Percentiles rank a stretch among this genome's conserved stretches.
Evolutionary conservation across 2,113 vertebrate species (phyloP).

Genomic region (Onychostoma macrolepis): DNA sequence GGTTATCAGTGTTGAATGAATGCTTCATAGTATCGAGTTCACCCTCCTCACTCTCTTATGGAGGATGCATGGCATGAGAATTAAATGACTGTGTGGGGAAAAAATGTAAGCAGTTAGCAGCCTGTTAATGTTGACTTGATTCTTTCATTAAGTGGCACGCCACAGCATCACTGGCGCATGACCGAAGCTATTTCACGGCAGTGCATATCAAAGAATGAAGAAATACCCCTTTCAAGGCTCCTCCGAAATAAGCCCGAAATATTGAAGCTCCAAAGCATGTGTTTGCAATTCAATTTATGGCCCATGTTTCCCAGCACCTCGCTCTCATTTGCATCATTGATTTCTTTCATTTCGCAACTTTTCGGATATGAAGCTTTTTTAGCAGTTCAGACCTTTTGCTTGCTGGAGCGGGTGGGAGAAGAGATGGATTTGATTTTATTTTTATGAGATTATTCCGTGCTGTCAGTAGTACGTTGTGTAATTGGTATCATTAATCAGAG

Average conservation of each 20-base stretch:
- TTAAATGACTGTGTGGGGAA: neutral
- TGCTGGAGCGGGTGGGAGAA: slow-evolving; percentile 10
- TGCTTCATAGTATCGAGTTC: neutral
- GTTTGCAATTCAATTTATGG: slow-evolving; percentile 33
- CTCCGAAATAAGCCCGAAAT: slow-evolving; percentile 1
- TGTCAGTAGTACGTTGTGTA: slow-evolving; percentile 17
- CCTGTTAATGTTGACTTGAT: slow-evolving; percentile 35
- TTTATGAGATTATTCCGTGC: neutral
- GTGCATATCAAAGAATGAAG: slow-evolving; percentile 26
- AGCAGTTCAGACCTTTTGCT: slow-evolving; percentile 12
- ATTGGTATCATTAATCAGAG: slow-evolving; percentile 28
- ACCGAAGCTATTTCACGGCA: slow-evolving; percentile 34
- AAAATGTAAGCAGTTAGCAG: slow-evolving; percentile 24
- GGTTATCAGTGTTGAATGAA: slow-evolving; percentile 28
- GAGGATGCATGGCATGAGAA: neutral
- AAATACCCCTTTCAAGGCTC: neutral
- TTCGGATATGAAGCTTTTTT: slow-evolving; percentile 4
- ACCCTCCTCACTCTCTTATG: neutral
- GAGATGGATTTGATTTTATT: slow-evolving; percentile 20
- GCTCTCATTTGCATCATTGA: slow-evolving; percentile 21
- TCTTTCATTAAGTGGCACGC: slow-evolving; percentile 32
- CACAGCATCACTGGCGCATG: slow-evolving; percentile 13
- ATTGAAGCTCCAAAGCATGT: slow-evolving; percentile 8
- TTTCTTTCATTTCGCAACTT: slow-evolving; percentile 21
- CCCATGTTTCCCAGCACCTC: neutral